phyloP scores from a whole-genome alignment of 1,140 invertebrate genomes.

The Tetragonula clypearis region DNA sequence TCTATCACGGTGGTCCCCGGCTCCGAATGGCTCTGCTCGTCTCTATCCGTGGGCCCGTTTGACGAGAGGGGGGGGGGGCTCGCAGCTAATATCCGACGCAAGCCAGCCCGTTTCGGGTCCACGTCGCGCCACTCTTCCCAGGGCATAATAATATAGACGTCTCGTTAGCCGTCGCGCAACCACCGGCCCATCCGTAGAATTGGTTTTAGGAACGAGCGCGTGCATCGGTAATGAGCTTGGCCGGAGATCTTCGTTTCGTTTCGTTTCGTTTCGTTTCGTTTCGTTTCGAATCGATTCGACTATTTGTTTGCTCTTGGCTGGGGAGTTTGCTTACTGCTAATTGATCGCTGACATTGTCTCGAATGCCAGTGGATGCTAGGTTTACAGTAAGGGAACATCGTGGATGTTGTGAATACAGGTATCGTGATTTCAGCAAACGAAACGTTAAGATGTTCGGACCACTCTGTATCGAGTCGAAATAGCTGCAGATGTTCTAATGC shows the following conservation, averaged over 20 bases:
- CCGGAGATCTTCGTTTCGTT: slow-evolving; percentile 40
- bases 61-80: slow-evolving; percentile 44
- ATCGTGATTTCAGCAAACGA: too few species aligned
- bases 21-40: slow-evolving; percentile 72
- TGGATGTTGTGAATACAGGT: too few species aligned
- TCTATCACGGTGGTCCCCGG: slow-evolving; percentile 80
- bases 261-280: slow-evolving; percentile 53
- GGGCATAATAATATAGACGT: slow-evolving; percentile 81
- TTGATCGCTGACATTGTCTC: neutral
- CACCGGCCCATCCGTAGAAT: slow-evolving; percentile 65
- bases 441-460: too few species aligned
- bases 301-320: too few species aligned
- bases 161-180: slow-evolving; percentile 68
- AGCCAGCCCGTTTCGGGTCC: slow-evolving; percentile 68
- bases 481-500: too few species aligned
- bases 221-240: slow-evolving; percentile 79
- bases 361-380: neutral
- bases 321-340: neutral
- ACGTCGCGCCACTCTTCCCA: slow-evolving; percentile 53
- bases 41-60: slow-evolving; percentile 67
- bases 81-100: slow-evolving; percentile 73
- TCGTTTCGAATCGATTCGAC: slow-evolving; percentile 3
- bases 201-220: slow-evolving; percentile 77
- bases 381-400: too few species aligned
- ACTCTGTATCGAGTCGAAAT: too few species aligned